Percentiles rank a stretch among this genome's conserved stretches.
Conservation (phyloP, 2,888 invertebrate species). For the Andrena minutula region DNA sequence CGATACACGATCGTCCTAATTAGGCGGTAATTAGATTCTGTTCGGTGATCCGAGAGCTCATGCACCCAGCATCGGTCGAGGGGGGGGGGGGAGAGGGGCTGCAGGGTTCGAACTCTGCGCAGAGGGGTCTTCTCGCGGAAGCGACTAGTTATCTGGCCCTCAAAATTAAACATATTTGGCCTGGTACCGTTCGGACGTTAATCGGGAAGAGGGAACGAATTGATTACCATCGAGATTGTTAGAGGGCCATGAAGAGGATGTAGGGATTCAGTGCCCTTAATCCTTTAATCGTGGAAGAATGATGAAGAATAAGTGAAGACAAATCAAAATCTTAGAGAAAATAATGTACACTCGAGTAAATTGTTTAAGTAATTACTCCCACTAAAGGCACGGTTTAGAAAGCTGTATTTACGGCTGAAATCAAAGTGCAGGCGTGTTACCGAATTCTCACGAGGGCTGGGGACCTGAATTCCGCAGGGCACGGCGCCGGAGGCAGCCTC, state of each 20-base stretch:
- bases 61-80: conserved; percentile 55
- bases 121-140: conserved; percentile 58
- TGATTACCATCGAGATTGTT: background rate
- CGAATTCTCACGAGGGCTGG: conserved; percentile 57
- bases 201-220: background rate
- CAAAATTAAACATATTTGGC: conserved; percentile 20
- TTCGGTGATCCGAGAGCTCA: conserved; percentile 65
- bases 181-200: conserved; percentile 21
- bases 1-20: conserved; percentile 80
- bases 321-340: background rate
- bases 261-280: no score
- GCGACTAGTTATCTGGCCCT: conserved; percentile 1
- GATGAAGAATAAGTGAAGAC: background rate
- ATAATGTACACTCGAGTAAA: background rate
- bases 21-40: conserved; percentile 76
- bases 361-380: background rate
- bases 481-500: conserved; percentile 53
- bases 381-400: background rate
- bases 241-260: no score
- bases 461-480: conserved; percentile 61
- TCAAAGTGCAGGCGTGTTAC: conserved; percentile 49
- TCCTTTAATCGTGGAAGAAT: no score
- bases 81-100: conserved; percentile 19
- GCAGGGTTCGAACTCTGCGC: conserved; percentile 31
- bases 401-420: background rate